Evolutionary conservation across 1,140 invertebrate genomes (phyloP).

Genomic region (Drosophila ogumai): DNA sequence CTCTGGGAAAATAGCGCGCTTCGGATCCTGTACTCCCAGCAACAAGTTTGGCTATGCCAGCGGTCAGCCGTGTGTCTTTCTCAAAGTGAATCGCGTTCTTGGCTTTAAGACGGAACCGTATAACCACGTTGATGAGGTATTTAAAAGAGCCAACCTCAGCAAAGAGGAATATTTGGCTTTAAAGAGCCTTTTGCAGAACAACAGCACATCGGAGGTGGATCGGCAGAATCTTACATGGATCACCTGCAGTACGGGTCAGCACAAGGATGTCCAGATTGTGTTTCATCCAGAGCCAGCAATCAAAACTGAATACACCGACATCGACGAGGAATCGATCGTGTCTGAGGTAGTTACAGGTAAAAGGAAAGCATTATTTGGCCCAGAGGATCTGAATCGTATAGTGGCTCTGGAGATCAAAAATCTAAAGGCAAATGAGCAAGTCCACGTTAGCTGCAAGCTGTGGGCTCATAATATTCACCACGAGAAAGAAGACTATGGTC

Average conservation of each 20-base stretch:
- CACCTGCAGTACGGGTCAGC: constrained; percentile 15
- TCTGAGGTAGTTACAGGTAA: neutral
- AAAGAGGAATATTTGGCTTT: constrained; percentile 13
- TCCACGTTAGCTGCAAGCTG: constrained; percentile 43
- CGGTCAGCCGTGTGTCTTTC: constrained; percentile 50
- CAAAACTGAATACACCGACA: constrained; percentile 41
- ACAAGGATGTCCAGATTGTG: neutral
- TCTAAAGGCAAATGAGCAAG: constrained; percentile 9
- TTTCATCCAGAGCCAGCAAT: constrained; percentile 49
- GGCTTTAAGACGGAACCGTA: constrained; percentile 50
- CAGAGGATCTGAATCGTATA: constrained; percentile 47
- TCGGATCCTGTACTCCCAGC: constrained; percentile 36
- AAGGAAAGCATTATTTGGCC: constrained; percentile 4
- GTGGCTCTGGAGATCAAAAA: constrained; percentile 54
- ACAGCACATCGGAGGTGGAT: neutral
- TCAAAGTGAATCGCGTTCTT: constrained; percentile 62
- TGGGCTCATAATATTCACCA: constrained; percentile 56
- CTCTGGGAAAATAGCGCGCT: constrained; percentile 1
- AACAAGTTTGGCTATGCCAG: constrained; percentile 46
- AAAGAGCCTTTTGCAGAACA: constrained; percentile 7
- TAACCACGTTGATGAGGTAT: constrained; percentile 15
- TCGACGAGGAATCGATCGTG: neutral
- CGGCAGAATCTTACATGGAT: constrained; percentile 55
- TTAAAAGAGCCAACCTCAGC: neutral
- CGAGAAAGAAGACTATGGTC: constrained; percentile 5